These are phyloP conservation scores for Alcedo quadribrachys DNA, from an alignment of 2,797 vertebrate species.

Conservation along the genomic window DNA sequence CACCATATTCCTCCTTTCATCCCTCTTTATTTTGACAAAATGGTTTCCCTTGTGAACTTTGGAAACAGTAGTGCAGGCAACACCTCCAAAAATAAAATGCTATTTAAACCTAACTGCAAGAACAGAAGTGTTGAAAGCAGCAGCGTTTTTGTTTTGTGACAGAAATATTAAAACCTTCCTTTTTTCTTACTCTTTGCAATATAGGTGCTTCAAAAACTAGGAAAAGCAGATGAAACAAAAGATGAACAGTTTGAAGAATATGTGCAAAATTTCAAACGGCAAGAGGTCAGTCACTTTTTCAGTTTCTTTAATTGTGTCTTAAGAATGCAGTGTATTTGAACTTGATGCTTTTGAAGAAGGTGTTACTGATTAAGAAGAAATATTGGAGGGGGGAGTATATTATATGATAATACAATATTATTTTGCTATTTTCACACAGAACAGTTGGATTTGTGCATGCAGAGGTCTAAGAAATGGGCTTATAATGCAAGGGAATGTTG, in stretches of 20 bases:
- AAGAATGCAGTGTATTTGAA: background rate
- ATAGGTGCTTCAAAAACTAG: constrained; percentile 93
- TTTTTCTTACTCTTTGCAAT: background rate
- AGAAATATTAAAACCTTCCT: background rate
- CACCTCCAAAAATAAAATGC: background rate
- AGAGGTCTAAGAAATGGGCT: background rate
- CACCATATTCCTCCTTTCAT: background rate
- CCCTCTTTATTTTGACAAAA: background rate
- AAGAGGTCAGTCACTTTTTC: constrained; percentile 85
- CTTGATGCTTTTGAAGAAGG: background rate
- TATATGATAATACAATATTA: too few relatives aligned
- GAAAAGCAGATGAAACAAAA: constrained; percentile 98
- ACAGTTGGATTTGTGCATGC: background rate
- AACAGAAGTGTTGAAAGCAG: background rate
- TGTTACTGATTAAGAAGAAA: background rate
- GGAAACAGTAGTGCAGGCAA: background rate
- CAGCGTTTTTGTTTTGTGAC: background rate
- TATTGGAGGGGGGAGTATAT: background rate
- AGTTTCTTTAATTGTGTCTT: background rate
- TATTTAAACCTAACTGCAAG: background rate
- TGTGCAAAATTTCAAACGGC: constrained; percentile 94
- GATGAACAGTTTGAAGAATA: constrained; percentile 98
- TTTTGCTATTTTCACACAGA: background rate
- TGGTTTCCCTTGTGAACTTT: background rate
- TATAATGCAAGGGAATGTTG: background rate